A percentile compares a stretch with the other conserved stretches of the same genome.
These are phyloP conservation scores for Drosophila nigrodunni DNA, from an alignment of 1,140 invertebrate genomes.

Conservation along the genomic window DNA sequence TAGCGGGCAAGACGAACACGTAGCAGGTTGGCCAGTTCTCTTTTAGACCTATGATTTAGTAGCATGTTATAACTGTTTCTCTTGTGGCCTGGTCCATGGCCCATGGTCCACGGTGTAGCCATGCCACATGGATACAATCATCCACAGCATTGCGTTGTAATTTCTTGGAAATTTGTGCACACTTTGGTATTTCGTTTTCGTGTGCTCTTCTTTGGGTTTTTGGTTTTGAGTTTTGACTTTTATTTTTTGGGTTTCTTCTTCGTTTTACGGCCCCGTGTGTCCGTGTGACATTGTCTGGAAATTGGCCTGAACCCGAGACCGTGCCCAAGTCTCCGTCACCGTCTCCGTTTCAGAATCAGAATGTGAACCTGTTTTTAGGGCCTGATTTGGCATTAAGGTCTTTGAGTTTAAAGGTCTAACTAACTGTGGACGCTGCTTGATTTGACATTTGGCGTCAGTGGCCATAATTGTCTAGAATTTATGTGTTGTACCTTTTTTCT, in stretches of 20 bases:
- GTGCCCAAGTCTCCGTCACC: conserved; percentile 24
- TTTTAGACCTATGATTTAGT: conserved; percentile 73
- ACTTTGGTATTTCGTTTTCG: conserved; percentile 81
- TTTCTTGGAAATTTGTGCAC: conserved; percentile 84
- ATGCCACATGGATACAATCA: conserved; percentile 44
- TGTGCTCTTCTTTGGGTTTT: conserved; percentile 60
- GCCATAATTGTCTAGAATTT: conserved; percentile 83
- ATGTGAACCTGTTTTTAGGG: conserved; percentile 83
- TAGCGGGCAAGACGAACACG: conserved; percentile 45
- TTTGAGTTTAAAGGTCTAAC: conserved; percentile 77
- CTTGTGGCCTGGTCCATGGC: conserved; percentile 50
- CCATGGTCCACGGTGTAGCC: not conserved
- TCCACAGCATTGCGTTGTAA: conserved; percentile 68
- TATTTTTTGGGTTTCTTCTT: conserved; percentile 24
- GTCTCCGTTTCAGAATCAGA: conserved; percentile 39
- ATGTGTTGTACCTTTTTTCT: conserved; percentile 73
- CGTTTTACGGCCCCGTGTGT: conserved; percentile 61
- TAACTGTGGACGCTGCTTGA: conserved; percentile 78
- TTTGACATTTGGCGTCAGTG: conserved; percentile 84
- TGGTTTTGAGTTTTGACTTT: conserved; percentile 5
- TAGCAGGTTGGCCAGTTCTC: conserved; percentile 70
- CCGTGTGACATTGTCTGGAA: conserved; percentile 77
- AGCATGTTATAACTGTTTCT: conserved; percentile 79
- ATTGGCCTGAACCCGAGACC: conserved; percentile 36
- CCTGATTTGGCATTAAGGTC: conserved; percentile 74